A percentile compares a stretch with the other conserved stretches of the same genome.
Conservation (phyloP, 64 coral and sea anemone species). For the Trachythela sp. region DNA sequence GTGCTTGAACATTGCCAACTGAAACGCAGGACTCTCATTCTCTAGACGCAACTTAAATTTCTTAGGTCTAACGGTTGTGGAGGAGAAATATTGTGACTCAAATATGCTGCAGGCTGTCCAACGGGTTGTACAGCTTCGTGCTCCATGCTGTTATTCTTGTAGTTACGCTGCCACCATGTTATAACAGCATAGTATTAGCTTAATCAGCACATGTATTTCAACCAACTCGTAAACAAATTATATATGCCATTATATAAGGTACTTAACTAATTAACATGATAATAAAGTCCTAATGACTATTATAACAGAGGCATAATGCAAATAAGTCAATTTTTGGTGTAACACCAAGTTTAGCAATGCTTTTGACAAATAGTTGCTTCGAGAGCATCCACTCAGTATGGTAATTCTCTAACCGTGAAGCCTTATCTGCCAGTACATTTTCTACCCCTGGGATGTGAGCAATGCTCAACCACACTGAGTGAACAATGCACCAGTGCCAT, state of each 20-base stretch:
- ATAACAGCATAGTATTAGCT: neutral
- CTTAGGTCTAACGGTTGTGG: neutral
- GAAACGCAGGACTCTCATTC: no score
- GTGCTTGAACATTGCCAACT: no score
- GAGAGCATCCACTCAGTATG: conserved; percentile 17
- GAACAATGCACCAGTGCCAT: neutral
- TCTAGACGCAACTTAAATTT: neutral
- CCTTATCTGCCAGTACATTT: conserved; percentile 18
- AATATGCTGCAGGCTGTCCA: neutral
- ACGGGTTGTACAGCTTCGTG: neutral
- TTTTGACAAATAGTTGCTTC: neutral
- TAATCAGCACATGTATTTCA: neutral
- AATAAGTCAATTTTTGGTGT: conserved; percentile 44
- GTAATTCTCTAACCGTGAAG: neutral
- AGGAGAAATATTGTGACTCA: neutral
- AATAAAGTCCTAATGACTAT: no score
- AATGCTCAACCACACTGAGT: neutral
- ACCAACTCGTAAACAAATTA: neutral
- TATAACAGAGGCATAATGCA: conserved; percentile 29
- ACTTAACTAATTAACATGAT: no score
- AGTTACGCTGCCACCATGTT: neutral
- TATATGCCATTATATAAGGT: neutral
- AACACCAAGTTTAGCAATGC: neutral
- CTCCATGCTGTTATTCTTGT: neutral
- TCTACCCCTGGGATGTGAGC: neutral